These are phyloP conservation scores for Catharus bicknelli DNA, from an alignment of 2,113 vertebrate genomes.

Conservation along the genomic window DNA sequence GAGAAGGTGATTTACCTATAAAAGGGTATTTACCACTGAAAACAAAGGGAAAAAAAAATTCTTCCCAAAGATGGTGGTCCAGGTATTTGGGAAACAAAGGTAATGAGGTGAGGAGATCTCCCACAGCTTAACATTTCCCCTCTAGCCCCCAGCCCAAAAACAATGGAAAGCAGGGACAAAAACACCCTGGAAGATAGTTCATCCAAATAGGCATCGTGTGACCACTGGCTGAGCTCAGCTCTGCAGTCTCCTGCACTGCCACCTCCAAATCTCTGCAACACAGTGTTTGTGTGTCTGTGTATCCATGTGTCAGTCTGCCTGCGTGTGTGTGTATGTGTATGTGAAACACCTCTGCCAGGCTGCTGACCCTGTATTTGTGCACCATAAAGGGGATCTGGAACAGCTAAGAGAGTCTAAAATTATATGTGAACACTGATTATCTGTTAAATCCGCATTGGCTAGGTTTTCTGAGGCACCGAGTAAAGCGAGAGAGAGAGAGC, in stretches of 20 bases:
- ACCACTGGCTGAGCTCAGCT: neutral
- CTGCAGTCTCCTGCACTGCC: neutral
- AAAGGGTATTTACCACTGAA: neutral
- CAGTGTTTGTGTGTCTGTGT: accelerated
- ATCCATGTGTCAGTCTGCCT: neutral
- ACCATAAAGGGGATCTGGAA: neutral
- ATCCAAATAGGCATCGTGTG: accelerated
- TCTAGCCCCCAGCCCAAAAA: neutral
- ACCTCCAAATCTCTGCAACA: neutral
- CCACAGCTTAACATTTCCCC: accelerated
- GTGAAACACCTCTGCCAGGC: too few species aligned
- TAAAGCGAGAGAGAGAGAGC: neutral
- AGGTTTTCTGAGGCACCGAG: neutral
- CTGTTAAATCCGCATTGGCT: neutral
- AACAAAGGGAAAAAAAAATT: neutral
- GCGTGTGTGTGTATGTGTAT: too few species aligned
- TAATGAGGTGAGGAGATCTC: neutral
- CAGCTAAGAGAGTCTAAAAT: neutral
- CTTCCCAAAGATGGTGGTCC: neutral
- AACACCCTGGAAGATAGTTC: neutral
- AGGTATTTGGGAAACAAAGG: neutral
- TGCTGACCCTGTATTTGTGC: neutral
- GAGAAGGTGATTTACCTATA: neutral
- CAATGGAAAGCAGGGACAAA: neutral
- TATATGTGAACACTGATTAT: neutral